Percentiles rank a stretch among this genome's conserved stretches.
phyloP scores from a whole-genome alignment of 2,113 vertebrate species.

The Toxotes jaculatrix region DNA sequence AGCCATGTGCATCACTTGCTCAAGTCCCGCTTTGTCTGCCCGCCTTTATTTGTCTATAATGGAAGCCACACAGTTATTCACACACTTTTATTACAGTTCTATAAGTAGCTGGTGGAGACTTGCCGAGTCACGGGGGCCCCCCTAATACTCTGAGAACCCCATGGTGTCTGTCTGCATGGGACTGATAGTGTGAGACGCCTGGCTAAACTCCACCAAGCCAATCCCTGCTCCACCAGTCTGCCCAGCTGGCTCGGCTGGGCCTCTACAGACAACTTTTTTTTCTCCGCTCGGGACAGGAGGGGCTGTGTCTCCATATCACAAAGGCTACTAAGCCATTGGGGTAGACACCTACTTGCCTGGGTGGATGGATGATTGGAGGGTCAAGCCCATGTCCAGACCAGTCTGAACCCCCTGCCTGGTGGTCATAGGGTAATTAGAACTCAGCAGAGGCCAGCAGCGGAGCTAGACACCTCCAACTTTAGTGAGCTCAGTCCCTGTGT shows the following conservation, averaged over 20 bases:
- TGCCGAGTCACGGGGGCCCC: slow-evolving; percentile 64
- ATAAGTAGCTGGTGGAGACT: slow-evolving; percentile 73
- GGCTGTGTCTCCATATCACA: slow-evolving; percentile 51
- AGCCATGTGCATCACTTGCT: slow-evolving; percentile 65
- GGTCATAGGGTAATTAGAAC: slow-evolving; percentile 40
- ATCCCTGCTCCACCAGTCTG: slow-evolving; percentile 48
- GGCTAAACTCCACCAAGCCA: slow-evolving; percentile 72
- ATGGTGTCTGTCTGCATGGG: slow-evolving; percentile 71
- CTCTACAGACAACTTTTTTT: slow-evolving; percentile 54
- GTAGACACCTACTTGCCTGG: slow-evolving; percentile 38
- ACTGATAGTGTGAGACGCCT: slow-evolving; percentile 76
- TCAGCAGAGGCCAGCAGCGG: neutral
- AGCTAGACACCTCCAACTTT: slow-evolving; percentile 24
- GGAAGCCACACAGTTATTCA: slow-evolving; percentile 66
- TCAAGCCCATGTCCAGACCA: slow-evolving; percentile 27
- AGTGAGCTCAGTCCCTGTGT: slow-evolving; percentile 10
- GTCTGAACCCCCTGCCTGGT: slow-evolving; percentile 20
- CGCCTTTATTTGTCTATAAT: slow-evolving; percentile 67
- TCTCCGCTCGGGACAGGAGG: slow-evolving; percentile 58
- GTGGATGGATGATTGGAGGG: slow-evolving; percentile 24
- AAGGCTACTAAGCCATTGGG: slow-evolving; percentile 43
- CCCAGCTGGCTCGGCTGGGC: slow-evolving; percentile 56
- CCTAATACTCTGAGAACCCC: slow-evolving; percentile 67
- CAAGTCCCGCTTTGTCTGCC: slow-evolving; percentile 66
- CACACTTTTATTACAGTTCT: slow-evolving; percentile 72